A percentile compares a stretch with the other conserved stretches of the same genome.
Conservation (phyloP, 2,888 invertebrate genomes). For the Spilosoma lubricipeda region DNA sequence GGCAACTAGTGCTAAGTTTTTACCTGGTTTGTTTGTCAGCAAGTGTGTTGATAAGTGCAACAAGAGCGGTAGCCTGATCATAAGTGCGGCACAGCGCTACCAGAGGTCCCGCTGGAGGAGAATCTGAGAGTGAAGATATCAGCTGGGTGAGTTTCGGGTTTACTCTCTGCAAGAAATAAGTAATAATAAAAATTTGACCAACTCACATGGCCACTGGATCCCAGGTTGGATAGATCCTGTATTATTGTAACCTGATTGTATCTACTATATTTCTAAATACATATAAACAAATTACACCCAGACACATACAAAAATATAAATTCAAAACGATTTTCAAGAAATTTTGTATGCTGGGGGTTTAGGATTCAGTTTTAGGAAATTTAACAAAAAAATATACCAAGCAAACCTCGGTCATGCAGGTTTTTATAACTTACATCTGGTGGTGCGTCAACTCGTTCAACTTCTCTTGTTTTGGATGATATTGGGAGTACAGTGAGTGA, state of each 20-base stretch:
- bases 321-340: too few species aligned
- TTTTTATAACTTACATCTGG: conserved; percentile 63
- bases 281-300: too few species aligned
- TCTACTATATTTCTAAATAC: too few species aligned
- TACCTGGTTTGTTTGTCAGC: conserved; percentile 93
- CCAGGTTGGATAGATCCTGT: too few species aligned
- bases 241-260: too few species aligned
- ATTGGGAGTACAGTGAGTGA: conserved; percentile 96
- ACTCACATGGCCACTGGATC: too few species aligned
- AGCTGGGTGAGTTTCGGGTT: conserved; percentile 89
- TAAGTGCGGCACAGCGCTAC: conserved; percentile 96
- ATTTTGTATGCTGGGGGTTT: too few species aligned
- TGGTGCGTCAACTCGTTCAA: conserved; percentile 88
- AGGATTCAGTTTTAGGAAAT: too few species aligned
- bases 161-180: conserved; percentile 62
- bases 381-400: too few species aligned
- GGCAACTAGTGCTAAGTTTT: too few species aligned
- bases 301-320: too few species aligned
- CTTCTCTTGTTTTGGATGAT: conserved; percentile 94
- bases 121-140: conserved; percentile 94
- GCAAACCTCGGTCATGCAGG: too few species aligned
- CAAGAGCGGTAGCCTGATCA: conserved; percentile 96
- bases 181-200: background rate
- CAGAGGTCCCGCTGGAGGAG: conserved; percentile 96
- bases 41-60: conserved; percentile 97